These are phyloP conservation scores for Lutraria lutraria DNA, from an alignment of 2,888 invertebrate genomes.

Conservation along the genomic window DNA sequence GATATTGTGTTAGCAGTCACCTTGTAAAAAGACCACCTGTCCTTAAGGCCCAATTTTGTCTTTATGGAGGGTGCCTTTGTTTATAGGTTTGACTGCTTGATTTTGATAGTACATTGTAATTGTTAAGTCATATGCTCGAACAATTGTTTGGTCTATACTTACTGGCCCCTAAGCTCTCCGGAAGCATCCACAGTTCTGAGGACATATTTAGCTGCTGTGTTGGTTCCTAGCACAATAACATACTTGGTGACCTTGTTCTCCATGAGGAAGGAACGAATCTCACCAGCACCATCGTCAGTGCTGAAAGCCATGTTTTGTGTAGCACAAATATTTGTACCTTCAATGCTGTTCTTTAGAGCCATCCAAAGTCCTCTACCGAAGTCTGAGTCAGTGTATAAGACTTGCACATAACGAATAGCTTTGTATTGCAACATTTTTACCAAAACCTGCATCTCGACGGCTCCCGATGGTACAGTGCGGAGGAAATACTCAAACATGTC, in stretches of 20 bases:
- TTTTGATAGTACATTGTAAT: no score
- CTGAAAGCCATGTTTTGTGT: constrained; percentile 60
- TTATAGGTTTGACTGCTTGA: no score
- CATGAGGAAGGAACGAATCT: constrained; percentile 29
- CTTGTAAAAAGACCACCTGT: no score
- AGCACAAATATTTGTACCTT: constrained; percentile 69
- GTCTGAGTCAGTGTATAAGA: constrained; percentile 68
- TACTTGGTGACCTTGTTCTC: constrained; percentile 50
- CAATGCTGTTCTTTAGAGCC: constrained; percentile 61
- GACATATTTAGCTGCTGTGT: constrained; percentile 50
- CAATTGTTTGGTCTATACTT: constrained; percentile 23
- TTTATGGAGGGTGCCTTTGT: no score
- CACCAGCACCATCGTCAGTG: constrained; percentile 13
- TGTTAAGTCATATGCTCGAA: no score
- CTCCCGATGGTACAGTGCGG: constrained; percentile 77
- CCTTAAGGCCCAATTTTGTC: no score
- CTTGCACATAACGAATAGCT: constrained; percentile 70
- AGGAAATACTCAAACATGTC: constrained; percentile 75
- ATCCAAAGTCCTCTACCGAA: constrained; percentile 64
- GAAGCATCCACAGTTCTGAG: constrained; percentile 39
- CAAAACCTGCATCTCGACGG: constrained; percentile 77
- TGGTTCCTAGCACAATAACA: constrained; percentile 72
- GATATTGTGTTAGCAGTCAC: no score
- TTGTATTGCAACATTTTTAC: constrained; percentile 61
- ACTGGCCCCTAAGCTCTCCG: constrained; percentile 36